phyloP scores from a whole-genome alignment of 2,888 invertebrate species.

The Nemotelus pantherinus region DNA sequence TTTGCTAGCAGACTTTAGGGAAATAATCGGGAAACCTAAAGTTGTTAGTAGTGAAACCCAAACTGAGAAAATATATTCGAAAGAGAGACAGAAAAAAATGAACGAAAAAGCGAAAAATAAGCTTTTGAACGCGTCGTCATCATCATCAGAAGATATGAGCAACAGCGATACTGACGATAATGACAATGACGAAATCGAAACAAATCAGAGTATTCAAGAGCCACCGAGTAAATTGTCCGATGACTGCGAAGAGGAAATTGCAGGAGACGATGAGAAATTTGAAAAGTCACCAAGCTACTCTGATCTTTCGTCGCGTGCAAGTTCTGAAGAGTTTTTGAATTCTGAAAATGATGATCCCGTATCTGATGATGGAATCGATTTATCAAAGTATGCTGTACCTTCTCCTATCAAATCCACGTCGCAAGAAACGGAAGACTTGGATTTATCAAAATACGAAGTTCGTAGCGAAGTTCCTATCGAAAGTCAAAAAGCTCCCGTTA shows the following conservation, averaged over 20 bases:
- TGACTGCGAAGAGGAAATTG: not conserved
- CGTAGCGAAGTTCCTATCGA: slow-evolving; percentile 18
- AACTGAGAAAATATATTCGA: slow-evolving; percentile 51
- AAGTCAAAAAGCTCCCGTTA: not conserved
- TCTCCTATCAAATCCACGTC: slow-evolving; percentile 1
- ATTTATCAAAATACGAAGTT: slow-evolving; percentile 47
- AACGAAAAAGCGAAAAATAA: slow-evolving; percentile 55
- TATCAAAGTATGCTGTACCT: slow-evolving; percentile 1
- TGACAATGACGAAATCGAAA: not conserved
- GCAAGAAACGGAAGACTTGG: slow-evolving; percentile 52
- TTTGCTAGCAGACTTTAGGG: slow-evolving; percentile 53
- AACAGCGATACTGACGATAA: slow-evolving; percentile 22
- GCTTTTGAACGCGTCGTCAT: slow-evolving; percentile 48
- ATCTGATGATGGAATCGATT: slow-evolving; percentile 8
- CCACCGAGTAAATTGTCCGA: not conserved
- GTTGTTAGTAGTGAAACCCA: slow-evolving; percentile 51
- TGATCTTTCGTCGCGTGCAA: slow-evolving; percentile 18
- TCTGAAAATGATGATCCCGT: slow-evolving; percentile 16
- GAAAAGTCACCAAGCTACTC: slow-evolving; percentile 39
- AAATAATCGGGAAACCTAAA: slow-evolving; percentile 46
- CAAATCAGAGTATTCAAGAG: not conserved
- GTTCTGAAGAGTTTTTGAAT: slow-evolving; percentile 35
- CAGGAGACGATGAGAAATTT: slow-evolving; percentile 21
- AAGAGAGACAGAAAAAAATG: slow-evolving; percentile 53
- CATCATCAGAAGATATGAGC: not conserved